Evolutionary conservation across 2,113 vertebrate genomes (phyloP).

Genomic region (Antennarius striatus): DNA sequence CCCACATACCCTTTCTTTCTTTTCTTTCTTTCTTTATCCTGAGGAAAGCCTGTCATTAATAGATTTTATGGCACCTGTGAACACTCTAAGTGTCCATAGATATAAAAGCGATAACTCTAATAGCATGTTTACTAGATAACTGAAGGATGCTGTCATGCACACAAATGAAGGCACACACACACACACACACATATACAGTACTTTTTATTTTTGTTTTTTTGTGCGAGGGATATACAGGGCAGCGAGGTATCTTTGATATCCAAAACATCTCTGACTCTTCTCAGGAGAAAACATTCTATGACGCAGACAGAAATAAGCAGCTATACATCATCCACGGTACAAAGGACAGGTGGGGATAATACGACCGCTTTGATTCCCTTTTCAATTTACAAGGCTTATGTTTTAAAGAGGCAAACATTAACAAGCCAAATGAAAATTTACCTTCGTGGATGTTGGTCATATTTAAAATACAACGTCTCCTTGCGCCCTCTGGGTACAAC

Average conservation of each 20-base stretch:
- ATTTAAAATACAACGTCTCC: slow-evolving; percentile 21
- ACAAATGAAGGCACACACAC: slow-evolving; percentile 11
- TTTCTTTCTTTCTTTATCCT: slow-evolving; percentile 51
- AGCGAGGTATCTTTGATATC: slow-evolving; percentile 39
- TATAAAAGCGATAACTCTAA: slow-evolving; percentile 53
- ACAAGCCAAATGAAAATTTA: slow-evolving; percentile 23
- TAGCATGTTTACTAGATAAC: slow-evolving; percentile 37
- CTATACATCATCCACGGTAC: not conserved
- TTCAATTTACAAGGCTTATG: not conserved
- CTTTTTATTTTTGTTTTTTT: not conserved
- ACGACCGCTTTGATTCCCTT: too few species aligned
- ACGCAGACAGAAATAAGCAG: slow-evolving; percentile 24
- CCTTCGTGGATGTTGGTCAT: slow-evolving; percentile 42
- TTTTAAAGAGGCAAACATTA: slow-evolving; percentile 2
- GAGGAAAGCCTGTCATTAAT: slow-evolving; percentile 48
- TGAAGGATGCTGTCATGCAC: slow-evolving; percentile 45
- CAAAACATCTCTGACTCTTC: slow-evolving; percentile 37
- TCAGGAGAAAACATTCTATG: slow-evolving; percentile 26
- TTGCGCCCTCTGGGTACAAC: slow-evolving; percentile 46
- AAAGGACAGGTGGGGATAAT: not conserved
- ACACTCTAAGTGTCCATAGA: slow-evolving; percentile 26
- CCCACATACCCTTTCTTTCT: slow-evolving; percentile 9
- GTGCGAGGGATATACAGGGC: slow-evolving; percentile 48
- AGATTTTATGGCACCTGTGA: slow-evolving; percentile 54
- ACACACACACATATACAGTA: slow-evolving; percentile 13